Base-by-base conservation (phyloP, 2,113 vertebrate genomes). In the Agelaius phoeniceus region DNA sequence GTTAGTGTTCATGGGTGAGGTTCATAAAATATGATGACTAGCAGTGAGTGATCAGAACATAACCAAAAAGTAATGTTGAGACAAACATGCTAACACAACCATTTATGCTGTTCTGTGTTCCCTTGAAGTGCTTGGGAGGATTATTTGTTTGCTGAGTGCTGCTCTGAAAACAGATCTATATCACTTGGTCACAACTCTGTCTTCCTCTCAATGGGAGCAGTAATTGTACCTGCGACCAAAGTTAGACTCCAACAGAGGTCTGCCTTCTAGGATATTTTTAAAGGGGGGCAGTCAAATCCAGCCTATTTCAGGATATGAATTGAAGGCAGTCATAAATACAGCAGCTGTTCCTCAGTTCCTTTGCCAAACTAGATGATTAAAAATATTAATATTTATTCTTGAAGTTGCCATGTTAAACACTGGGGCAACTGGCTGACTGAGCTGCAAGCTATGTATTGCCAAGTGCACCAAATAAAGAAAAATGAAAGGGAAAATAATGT, bases 311-410 rank as follows among this genome's bases (percentile, higher is more conserved):
- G 62, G 68, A 62, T 33, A 54, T 26, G 54, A 89, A 74, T 65
- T 92, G 57, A 84, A 95, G 76, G 76, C 90, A 89, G 72, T 72
- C 2, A 2, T 55, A 44, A 48, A 37, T 41, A 67, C 73, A 86
- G 76, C 88, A 95, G 88, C 94, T 93, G 85, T 73, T 94, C n/a
- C 69, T 92, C 57, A 31, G 73, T 75, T 86, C 65, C 73, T 81
- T 88, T 92, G 94, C 92, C 85, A 95, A 78, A 86, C 8, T 37
- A 84, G 83, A 80, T 76, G 69, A 67, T 95, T 89, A 81, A 89
- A 94, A 96, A 75, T 90, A 94, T 89, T 90, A 94, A 95, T 94
- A 94, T 96, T 95, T 97, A 93, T 88, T 91, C 92, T 92, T 67
- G 72, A 76, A 87, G 68, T 86, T 90, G 88, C 88, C 83, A 69